Conservation (phyloP, 2,113 vertebrate genomes). For the Chinchilla lanigera region DNA sequence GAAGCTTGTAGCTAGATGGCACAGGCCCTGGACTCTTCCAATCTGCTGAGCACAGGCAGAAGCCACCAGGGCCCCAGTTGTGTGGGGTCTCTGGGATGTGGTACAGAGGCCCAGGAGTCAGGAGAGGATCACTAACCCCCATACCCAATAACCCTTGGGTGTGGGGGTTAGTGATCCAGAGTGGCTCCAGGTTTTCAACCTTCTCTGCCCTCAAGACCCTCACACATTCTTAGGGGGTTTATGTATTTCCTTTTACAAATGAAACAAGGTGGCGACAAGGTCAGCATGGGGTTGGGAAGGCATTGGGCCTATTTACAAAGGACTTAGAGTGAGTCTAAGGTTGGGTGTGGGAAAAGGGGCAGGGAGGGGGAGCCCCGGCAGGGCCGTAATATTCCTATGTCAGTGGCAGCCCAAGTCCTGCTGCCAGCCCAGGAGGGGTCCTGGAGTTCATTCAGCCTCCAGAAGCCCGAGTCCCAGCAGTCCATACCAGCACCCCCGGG, state of each 20-base stretch:
- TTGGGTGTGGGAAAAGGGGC: background rate
- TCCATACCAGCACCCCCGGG: slow-evolving; percentile 54
- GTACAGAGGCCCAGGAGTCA: background rate
- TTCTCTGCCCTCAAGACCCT: slow-evolving; percentile 67
- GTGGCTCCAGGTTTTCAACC: background rate
- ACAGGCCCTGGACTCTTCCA: background rate
- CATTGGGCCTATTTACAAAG: slow-evolving; percentile 69
- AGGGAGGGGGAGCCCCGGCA: slow-evolving; percentile 71
- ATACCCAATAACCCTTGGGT: background rate
- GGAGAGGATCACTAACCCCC: background rate
- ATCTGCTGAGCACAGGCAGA: background rate
- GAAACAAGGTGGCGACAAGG: slow-evolving; percentile 66
- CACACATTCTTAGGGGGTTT: slow-evolving; percentile 60
- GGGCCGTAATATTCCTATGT: slow-evolving; percentile 71
- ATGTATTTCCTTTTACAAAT: slow-evolving; percentile 81
- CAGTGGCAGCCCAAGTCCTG: slow-evolving; percentile 33
- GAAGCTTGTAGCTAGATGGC: background rate
- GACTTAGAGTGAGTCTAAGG: slow-evolving; percentile 22
- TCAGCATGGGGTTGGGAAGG: background rate
- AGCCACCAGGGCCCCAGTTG: background rate
- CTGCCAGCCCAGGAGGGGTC: slow-evolving; percentile 39
- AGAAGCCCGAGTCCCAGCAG: slow-evolving; percentile 69
- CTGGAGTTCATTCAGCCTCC: slow-evolving; percentile 18
- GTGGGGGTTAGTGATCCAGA: background rate
- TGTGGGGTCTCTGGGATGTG: background rate